Evolutionary conservation across 2,888 invertebrate species (phyloP).

Genomic region (Calameuta pallipes): DNA sequence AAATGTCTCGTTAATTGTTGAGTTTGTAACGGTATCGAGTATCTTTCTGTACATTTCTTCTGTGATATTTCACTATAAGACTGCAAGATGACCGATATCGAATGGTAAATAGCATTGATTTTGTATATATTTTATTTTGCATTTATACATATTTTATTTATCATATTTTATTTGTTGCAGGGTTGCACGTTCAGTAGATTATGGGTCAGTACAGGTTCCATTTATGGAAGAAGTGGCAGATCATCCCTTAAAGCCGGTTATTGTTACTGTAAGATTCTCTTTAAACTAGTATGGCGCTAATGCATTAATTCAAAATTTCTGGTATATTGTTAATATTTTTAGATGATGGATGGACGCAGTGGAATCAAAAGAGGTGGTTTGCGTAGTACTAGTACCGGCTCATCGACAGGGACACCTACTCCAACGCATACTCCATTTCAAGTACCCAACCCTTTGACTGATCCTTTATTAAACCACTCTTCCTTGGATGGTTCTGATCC

Average conservation of each 20-base stretch:
- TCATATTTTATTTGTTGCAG: constrained; percentile 30
- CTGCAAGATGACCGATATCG: constrained; percentile 46
- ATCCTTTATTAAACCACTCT: constrained; percentile 67
- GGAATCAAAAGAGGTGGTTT: constrained; percentile 67
- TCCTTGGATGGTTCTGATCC: constrained; percentile 81
- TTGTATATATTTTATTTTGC: background rate
- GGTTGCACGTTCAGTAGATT: constrained; percentile 51
- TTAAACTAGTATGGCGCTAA: background rate
- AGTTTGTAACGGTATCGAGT: background rate
- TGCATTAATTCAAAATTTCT: background rate
- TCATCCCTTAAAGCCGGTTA: constrained; percentile 72
- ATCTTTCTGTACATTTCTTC: background rate
- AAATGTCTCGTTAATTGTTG: background rate
- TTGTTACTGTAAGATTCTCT: constrained; percentile 63
- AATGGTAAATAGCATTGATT: constrained; percentile 41
- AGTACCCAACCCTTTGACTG: constrained; percentile 64
- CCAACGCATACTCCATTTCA: constrained; percentile 59
- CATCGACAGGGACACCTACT: constrained; percentile 66
- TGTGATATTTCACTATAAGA: background rate
- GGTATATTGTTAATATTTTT: constrained; percentile 21
- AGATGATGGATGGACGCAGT: constrained; percentile 70
- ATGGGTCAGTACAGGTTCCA: constrained; percentile 36
- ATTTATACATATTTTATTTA: background rate
- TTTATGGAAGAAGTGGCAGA: constrained; percentile 66
- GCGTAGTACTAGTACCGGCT: constrained; percentile 68